phyloP scores from a whole-genome alignment of 1,140 invertebrate species.

The Leptestheria dahalacensis region DNA sequence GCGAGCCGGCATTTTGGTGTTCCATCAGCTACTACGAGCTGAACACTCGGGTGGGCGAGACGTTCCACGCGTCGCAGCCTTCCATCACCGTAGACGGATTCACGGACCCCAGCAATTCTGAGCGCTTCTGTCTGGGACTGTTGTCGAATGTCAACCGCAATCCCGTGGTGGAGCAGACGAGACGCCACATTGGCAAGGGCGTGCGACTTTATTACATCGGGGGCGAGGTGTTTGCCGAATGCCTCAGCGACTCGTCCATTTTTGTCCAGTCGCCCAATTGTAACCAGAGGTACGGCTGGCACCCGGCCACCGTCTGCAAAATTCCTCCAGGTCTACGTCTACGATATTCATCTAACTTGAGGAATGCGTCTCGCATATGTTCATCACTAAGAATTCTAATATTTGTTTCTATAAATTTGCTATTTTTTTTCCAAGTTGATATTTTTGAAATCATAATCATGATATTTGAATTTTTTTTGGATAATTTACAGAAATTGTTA shows the following conservation, averaged over 20 bases:
- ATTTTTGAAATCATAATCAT: too few species aligned
- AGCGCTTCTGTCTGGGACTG: constrained; percentile 90
- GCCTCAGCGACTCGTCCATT: constrained; percentile 90
- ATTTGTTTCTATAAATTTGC: too few species aligned
- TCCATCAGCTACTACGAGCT: constrained; percentile 95
- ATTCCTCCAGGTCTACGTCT: constrained; percentile 71
- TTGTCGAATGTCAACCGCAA: constrained; percentile 95
- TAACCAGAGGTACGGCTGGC: constrained; percentile 97
- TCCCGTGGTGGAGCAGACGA: constrained; percentile 82
- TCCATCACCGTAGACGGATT: constrained; percentile 95
- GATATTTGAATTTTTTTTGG: too few species aligned
- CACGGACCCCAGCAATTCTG: constrained; percentile 85
- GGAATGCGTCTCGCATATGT: too few species aligned
- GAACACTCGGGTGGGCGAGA: constrained; percentile 89
- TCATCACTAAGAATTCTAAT: too few species aligned
- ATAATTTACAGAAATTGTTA: too few species aligned
- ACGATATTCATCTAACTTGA: not conserved
- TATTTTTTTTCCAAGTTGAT: too few species aligned
- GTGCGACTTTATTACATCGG: constrained; percentile 92
- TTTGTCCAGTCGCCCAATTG: constrained; percentile 99
- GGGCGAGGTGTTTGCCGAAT: constrained; percentile 97
- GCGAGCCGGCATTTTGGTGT: constrained; percentile 96
- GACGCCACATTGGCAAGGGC: constrained; percentile 89
- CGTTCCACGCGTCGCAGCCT: constrained; percentile 91
- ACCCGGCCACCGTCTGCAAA: constrained; percentile 97